Evolutionary conservation across 2,888 invertebrate genomes (phyloP), one percentile per base, ranked within the genome.

Genomic region (Tholera decimalis): DNA sequence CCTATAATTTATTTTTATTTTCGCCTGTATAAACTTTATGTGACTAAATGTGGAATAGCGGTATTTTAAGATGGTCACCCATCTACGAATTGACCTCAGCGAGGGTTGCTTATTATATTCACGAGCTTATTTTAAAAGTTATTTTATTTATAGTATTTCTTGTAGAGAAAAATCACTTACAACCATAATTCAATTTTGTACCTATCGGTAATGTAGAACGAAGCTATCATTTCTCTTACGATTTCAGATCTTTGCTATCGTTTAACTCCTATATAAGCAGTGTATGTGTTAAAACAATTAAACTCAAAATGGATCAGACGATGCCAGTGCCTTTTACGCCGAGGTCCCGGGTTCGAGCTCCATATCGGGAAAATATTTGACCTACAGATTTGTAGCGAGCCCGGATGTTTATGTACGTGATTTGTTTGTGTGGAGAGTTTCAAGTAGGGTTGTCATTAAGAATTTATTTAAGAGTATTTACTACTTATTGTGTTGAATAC

Each of bases 281-380:
- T 26, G 37, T 41, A 62, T 73, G 73, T 73, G 73, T 73, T 67
- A 22, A 74, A 74, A 74, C 75, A 74, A 74, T 73, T 70, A 75
- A 49, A 64, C 70, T 64, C 73, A 26, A 74, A 75, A 74, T 57
- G 75, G 75, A 50, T 26, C 70, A 63, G 63, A 58, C 53, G 57
- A 26, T 44, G 59, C 28, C 35, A 63, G 20, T 33, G 47, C 73
- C 75, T 75, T 74, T 60, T 75, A 70, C 22, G 75, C n/a, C 41
- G 26, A 59, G 75, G 75, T 74, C 75, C 43, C 56, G 56, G 41
- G 73, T 74, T 75, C 59, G 75, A 69, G 68, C 9, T 41, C 73
- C 73, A 53, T 75, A 74, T 74, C 53, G 70, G 70, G 75, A 70
- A 75, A 75, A 60, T 75, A 74, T 74, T 75, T 74, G 75, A 74